These are phyloP conservation scores for Elanoides forficatus DNA, from an alignment of 2,113 vertebrate species.

Conservation along the genomic window DNA sequence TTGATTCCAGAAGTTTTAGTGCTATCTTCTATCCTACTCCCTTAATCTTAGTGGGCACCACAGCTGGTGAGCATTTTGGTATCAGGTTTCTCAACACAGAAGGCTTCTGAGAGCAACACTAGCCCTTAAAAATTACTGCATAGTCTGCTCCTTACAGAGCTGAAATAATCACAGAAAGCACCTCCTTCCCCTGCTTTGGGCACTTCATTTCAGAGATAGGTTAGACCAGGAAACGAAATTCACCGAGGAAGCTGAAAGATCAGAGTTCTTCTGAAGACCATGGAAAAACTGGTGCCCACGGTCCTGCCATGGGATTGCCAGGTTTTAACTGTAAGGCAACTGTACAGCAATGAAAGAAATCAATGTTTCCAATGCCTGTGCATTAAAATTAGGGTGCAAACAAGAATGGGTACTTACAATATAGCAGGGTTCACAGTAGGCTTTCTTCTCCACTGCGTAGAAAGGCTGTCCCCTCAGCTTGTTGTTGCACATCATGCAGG, in stretches of 20 bases:
- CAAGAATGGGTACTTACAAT: constrained; percentile 80
- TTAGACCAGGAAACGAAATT: neutral
- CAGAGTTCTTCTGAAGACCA: neutral
- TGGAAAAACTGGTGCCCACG: neutral
- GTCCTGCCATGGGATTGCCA: neutral
- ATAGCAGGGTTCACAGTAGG: constrained; percentile 97
- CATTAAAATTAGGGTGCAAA: neutral
- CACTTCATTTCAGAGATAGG: neutral
- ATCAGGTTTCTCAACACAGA: neutral
- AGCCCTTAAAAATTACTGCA: neutral
- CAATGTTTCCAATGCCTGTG: neutral
- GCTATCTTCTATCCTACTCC: neutral
- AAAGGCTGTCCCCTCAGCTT: constrained; percentile 96
- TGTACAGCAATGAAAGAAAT: neutral
- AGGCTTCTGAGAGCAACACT: neutral
- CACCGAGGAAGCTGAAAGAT: neutral
- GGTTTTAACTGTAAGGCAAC: neutral
- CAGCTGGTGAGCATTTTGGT: neutral
- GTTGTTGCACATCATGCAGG: constrained; percentile 88
- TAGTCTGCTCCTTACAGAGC: neutral
- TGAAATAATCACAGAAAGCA: neutral
- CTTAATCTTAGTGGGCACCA: neutral
- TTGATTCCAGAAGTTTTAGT: neutral
- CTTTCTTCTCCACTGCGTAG: constrained; percentile 96
- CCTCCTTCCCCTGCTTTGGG: neutral